phyloP scores from a whole-genome alignment of 2,888 invertebrate species.

The Chaetogeoica ovagalla region DNA sequence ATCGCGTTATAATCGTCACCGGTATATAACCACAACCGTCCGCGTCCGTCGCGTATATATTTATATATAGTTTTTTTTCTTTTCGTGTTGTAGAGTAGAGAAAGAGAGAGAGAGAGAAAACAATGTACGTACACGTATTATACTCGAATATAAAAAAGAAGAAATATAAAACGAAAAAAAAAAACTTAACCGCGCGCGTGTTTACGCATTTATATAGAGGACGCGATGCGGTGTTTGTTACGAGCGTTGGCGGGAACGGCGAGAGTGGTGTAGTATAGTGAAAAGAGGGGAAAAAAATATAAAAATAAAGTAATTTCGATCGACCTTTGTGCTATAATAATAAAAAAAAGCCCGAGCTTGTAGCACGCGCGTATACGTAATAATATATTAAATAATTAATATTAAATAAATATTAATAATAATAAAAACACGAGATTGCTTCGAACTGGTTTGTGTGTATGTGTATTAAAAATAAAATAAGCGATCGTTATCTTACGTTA shows the following conservation, averaged over 20 bases:
- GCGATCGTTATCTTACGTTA: constrained; percentile 26
- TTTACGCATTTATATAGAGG: background rate
- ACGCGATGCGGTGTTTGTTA: background rate
- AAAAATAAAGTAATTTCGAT: constrained; percentile 11
- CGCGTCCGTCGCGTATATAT: too few species aligned
- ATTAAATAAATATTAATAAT: background rate
- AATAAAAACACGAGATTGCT: constrained; percentile 27
- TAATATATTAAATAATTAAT: too few species aligned
- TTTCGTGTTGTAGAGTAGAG: too few species aligned
- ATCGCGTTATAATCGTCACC: too few species aligned
- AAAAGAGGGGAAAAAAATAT: background rate
- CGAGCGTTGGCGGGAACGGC: background rate
- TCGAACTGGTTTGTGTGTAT: constrained; percentile 32
- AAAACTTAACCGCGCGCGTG: background rate
- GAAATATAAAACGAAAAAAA: too few species aligned
- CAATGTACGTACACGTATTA: background rate
- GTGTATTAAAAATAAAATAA: background rate
- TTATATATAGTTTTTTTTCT: background rate
- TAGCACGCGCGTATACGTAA: too few species aligned
- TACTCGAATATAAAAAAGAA: too few species aligned
- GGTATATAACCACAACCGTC: constrained; percentile 2
- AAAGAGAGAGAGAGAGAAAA: background rate
- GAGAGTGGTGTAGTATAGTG: background rate
- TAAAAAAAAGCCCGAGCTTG: background rate
- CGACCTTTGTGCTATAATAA: constrained; percentile 5